Evolutionary conservation across 2,888 invertebrate species (phyloP), one percentile per base, ranked within the genome.

Genomic region (Brachyptera risi): DNA sequence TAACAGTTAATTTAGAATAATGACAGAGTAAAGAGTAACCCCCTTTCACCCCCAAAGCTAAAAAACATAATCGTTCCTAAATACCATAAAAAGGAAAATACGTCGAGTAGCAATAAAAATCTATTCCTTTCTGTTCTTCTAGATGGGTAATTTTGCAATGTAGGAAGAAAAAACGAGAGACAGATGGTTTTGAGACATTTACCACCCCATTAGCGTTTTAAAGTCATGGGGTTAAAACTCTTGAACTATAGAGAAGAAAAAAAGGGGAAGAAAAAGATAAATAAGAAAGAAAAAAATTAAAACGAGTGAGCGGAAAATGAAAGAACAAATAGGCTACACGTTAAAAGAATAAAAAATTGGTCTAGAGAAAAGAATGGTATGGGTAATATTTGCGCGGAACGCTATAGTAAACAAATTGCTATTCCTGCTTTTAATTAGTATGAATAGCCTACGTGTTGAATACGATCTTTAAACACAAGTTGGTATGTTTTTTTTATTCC

Each of bases 271-370:
- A 51, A 47, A 11, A 23, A 40, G 42, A 47, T 21, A 61, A 59
- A 59, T 50, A 56, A 59, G 44, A 51, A 59, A 42, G 40, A 42
- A 51, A 54, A 47, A 62, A 59, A 62, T 42, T 56, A 59, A 59
- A 59, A 54, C n/a, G 51, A 31, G 26, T 38, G 62, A 38, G 57
- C 19, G 47, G 24, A 54, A 54, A 54, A 54, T 54, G 58, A 49
- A 35, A 56, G 59, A 62, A 62, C 62, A 59, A 62, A 62, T 62
- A 59, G 62, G 26, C 44, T 38, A 31, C 49, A 62, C 62, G 62
- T 59, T 49, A n/a, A 11, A 24, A 40, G 62, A 62, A 62, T 62
- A 59, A 62, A 54, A 62, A 62, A 21, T 23, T 49, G 35, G 38
- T 21, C 3, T 38, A 37, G 38, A 26, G 19, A 26, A 17, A 19